Evolutionary conservation across 2,888 invertebrate species (phyloP).

Genomic region (Sarcophaga variegata): DNA sequence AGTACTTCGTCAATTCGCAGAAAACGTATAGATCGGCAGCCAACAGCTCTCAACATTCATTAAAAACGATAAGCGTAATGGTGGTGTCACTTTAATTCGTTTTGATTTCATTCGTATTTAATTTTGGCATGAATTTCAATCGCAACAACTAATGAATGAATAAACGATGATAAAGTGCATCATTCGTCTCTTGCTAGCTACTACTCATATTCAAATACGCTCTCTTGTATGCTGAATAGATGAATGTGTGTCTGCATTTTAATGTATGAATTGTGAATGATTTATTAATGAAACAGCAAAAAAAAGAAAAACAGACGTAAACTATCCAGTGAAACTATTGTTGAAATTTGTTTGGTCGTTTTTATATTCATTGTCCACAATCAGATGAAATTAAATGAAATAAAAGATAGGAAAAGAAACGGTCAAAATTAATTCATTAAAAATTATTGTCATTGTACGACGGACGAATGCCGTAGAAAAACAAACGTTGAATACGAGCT

Average conservation of each 20-base stretch:
- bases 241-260: constrained; percentile 15
- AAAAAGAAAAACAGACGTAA: constrained; percentile 12
- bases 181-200: neutral
- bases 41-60: too few relatives aligned
- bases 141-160: neutral
- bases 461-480: neutral
- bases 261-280: constrained; percentile 35
- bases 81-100: too few relatives aligned
- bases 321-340: constrained; percentile 48
- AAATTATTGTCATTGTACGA: constrained; percentile 52
- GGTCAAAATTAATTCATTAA: constrained; percentile 47
- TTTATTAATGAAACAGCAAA: constrained; percentile 39
- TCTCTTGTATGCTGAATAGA: neutral
- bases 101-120: neutral
- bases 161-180: neutral
- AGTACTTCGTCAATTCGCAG: too few relatives aligned
- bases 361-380: constrained; percentile 6
- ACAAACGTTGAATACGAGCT: neutral
- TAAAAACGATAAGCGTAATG: too few relatives aligned
- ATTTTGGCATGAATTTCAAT: neutral
- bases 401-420: neutral
- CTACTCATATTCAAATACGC: neutral
- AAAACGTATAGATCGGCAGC: too few relatives aligned
- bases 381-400: neutral
- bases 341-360: neutral